Conservation (phyloP, 2,888 invertebrate genomes). For the Cryptocheilus praepositus region DNA sequence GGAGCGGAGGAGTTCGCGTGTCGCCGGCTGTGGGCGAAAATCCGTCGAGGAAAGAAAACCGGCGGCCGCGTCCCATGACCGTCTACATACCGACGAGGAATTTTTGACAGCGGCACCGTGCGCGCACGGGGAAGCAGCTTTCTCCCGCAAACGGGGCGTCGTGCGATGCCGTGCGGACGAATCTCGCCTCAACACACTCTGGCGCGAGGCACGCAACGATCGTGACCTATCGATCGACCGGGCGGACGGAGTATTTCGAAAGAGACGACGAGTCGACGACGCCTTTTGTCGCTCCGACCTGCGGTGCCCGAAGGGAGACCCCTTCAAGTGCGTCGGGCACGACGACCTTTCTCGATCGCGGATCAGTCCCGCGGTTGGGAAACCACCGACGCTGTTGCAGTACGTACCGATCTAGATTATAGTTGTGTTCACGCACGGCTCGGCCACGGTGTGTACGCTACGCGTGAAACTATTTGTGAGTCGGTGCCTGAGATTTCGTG, state of each 20-base stretch:
- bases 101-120: constrained; percentile 47
- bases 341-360: background rate
- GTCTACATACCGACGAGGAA: constrained; percentile 23
- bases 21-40: background rate
- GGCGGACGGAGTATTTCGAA: constrained; percentile 20
- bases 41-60: constrained; percentile 36
- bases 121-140: background rate
- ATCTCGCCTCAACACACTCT: too few species aligned
- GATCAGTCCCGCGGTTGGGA: constrained; percentile 18
- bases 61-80: constrained; percentile 38
- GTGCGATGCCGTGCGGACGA: constrained; percentile 7
- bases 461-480: constrained; percentile 67
- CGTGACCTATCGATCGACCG: constrained; percentile 32
- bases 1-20: background rate
- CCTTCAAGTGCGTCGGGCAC: background rate
- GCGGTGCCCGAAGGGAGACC: constrained; percentile 22
- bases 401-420: constrained; percentile 66
- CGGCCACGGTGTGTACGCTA: constrained; percentile 62
- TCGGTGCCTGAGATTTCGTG: constrained; percentile 69
- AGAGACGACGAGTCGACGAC: constrained; percentile 19
- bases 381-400: constrained; percentile 20
- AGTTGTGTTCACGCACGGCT: constrained; percentile 59
- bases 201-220: constrained; percentile 6
- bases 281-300: constrained; percentile 26
- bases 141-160: background rate